Percentiles rank a stretch among this genome's conserved stretches.
Conservation (phyloP, 2,113 vertebrate genomes). For the Corythoichthys haematopterus region DNA sequence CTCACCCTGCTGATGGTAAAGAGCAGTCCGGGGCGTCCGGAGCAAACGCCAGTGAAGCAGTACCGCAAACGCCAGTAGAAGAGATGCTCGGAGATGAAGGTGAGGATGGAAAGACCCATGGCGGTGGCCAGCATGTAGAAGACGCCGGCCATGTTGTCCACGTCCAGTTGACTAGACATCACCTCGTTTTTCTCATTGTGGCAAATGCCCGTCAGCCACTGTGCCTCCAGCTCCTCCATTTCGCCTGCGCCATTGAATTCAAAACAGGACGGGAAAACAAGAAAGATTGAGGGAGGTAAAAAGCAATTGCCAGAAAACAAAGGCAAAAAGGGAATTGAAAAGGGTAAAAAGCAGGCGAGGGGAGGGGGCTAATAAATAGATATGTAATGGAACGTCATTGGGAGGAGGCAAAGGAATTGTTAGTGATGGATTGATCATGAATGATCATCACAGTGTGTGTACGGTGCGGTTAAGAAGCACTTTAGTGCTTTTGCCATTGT, state of each 20-base stretch:
- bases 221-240: slow-evolving; percentile 95
- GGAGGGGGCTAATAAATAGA: slow-evolving; percentile 11
- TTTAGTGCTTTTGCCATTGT: slow-evolving; percentile 51
- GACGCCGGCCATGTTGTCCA: slow-evolving; percentile 98
- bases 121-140: slow-evolving; percentile 98
- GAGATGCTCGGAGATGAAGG: slow-evolving; percentile 92
- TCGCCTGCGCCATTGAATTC: slow-evolving; percentile 73
- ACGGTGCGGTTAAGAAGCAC: slow-evolving; percentile 13
- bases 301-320: not conserved
- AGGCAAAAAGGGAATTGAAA: slow-evolving; percentile 19
- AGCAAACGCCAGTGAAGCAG: slow-evolving; percentile 94
- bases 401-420: slow-evolving; percentile 30
- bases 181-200: slow-evolving; percentile 98
- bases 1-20: slow-evolving; percentile 97
- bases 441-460: not conserved
- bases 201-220: slow-evolving; percentile 96
- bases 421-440: slow-evolving; percentile 49
- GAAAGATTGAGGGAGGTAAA: not conserved
- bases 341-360: slow-evolving; percentile 46
- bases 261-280: not conserved
- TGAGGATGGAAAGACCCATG: slow-evolving; percentile 93
- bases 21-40: slow-evolving; percentile 84
- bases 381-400: slow-evolving; percentile 19
- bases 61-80: slow-evolving; percentile 98
- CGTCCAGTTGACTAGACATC: slow-evolving; percentile 97